Evolutionary conservation across 2,797 vertebrate species (phyloP).

Genomic region (Premnoplex brunnescens): DNA sequence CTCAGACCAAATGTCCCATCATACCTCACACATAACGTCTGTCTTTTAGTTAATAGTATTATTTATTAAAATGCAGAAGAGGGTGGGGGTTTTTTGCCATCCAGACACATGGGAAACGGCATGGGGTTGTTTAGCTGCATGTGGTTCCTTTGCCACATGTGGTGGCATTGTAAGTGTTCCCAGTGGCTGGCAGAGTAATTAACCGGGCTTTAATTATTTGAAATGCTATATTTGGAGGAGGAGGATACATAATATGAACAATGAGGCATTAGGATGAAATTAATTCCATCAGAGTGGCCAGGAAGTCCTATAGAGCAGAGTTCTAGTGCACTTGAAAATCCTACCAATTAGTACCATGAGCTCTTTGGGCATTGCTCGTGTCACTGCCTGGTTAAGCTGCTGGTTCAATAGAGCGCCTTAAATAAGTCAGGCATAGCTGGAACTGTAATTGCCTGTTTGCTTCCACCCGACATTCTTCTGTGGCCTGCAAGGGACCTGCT

Average conservation of each 20-base stretch:
- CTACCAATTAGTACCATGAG: neutral
- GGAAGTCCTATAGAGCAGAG: neutral
- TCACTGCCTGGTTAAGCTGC: neutral
- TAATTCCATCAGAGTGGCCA: conserved; percentile 1
- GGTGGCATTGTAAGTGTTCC: neutral
- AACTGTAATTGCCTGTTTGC: neutral
- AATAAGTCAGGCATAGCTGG: neutral
- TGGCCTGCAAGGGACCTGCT: neutral
- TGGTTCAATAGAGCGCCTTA: neutral
- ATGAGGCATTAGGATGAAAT: neutral
- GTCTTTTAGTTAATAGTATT: neutral
- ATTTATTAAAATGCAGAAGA: neutral
- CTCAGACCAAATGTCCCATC: neutral
- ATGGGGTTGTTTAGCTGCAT: neutral
- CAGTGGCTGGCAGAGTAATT: conserved; percentile 32
- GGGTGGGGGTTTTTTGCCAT: neutral
- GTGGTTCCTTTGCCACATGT: neutral
- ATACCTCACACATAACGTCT: neutral
- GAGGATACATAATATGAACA: neutral
- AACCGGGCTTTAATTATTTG: conserved; percentile 55
- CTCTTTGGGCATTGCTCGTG: neutral
- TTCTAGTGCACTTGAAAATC: neutral
- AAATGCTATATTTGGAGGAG: neutral
- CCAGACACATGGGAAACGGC: neutral
- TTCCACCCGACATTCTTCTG: neutral